Conservation (phyloP, 1,140 invertebrate genomes). For the Macrocentrus cingulum region DNA sequence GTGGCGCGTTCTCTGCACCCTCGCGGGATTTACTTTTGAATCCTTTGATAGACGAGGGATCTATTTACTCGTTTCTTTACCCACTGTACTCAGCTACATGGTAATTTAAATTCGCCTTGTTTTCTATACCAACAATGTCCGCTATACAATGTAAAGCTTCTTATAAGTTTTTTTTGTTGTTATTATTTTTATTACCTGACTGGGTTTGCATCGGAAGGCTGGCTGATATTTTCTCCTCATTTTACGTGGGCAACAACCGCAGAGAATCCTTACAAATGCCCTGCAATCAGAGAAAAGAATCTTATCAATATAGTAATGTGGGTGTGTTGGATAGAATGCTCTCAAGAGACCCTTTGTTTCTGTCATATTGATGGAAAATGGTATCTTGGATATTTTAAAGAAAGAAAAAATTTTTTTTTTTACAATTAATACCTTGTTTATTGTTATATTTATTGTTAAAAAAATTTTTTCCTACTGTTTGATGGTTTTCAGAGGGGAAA, state of each 20-base stretch:
- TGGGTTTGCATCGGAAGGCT: conserved; percentile 76
- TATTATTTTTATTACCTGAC: conserved; percentile 66
- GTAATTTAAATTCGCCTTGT: background rate
- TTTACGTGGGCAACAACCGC: conserved; percentile 76
- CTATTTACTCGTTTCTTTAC: conserved; percentile 10
- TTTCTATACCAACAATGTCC: background rate
- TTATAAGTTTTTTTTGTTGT: background rate
- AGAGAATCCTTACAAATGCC: conserved; percentile 78
- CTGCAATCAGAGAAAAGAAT: conserved; percentile 61
- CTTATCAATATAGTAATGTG: too few species aligned
- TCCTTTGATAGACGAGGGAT: background rate
- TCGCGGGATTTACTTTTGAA: conserved; percentile 5
- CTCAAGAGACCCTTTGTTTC: too few species aligned
- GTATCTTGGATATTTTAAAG: too few species aligned
- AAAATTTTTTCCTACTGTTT: too few species aligned
- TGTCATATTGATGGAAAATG: too few species aligned
- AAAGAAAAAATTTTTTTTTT: too few species aligned
- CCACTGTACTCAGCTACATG: background rate
- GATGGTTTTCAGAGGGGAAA: too few species aligned
- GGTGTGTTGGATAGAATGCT: too few species aligned
- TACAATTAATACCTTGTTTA: too few species aligned
- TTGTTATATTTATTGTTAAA: too few species aligned
- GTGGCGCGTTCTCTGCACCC: conserved; percentile 10
- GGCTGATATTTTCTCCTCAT: conserved; percentile 76
- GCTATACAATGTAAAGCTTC: background rate